Percentiles rank a stretch among this genome's conserved stretches.
Evolutionary conservation across 2,113 vertebrate species (phyloP).

Genomic region (Semicossyphus pulcher): DNA sequence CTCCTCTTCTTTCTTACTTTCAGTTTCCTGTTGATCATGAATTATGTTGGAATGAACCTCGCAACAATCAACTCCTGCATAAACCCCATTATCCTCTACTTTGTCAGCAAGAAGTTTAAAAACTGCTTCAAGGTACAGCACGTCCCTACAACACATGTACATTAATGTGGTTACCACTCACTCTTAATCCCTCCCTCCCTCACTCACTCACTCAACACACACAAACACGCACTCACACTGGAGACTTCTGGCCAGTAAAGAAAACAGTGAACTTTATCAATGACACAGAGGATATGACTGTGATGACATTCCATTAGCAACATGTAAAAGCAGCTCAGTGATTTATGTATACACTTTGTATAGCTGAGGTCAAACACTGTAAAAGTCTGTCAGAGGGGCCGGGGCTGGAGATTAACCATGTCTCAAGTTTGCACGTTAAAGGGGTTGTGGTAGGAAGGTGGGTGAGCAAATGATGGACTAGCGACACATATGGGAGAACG

Average conservation of each 20-base stretch:
- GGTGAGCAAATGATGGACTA: background rate
- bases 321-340: conserved; percentile 58
- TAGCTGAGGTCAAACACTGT: conserved; percentile 52
- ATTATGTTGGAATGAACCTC: conserved; percentile 93
- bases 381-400: conserved; percentile 51
- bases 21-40: conserved; percentile 93
- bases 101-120: conserved; percentile 99
- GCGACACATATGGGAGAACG: background rate
- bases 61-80: conserved; percentile 98
- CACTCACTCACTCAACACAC: background rate
- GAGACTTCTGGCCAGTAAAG: conserved; percentile 33
- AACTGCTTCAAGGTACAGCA: conserved; percentile 96
- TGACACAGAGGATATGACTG: conserved; percentile 33
- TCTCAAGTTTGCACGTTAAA: conserved; percentile 27
- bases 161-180: background rate
- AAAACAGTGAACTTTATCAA: conserved; percentile 46
- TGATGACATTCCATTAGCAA: conserved; percentile 54
- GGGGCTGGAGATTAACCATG: conserved; percentile 67
- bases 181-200: background rate
- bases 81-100: conserved; percentile 98
- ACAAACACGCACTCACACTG: conserved; percentile 1
- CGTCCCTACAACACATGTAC: background rate
- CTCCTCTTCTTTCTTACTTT: conserved; percentile 46
- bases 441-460: background rate
- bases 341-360: conserved; percentile 67